Conservation (phyloP, 2,888 invertebrate genomes). For the Agonopterix arenella region DNA sequence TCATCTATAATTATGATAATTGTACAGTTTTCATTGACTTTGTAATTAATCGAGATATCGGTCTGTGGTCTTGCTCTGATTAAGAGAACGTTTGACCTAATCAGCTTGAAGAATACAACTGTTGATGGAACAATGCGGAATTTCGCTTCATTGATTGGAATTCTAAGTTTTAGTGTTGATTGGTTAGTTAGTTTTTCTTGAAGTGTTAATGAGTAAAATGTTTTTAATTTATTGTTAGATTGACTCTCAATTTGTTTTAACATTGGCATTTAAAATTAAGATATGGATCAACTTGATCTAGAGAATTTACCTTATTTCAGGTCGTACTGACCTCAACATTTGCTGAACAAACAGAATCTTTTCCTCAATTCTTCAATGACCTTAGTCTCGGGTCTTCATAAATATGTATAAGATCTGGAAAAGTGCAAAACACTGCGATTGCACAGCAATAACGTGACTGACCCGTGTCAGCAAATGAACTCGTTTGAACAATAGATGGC, state of each 20-base stretch:
- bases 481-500: conserved; percentile 43
- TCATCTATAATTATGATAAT: conserved; percentile 2
- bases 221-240: no score
- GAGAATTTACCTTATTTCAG: no score
- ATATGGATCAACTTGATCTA: no score
- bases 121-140: no score
- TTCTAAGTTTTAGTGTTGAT: no score
- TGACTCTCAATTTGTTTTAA: no score
- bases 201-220: no score
- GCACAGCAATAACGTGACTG: conserved; percentile 37
- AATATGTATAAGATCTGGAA: conserved; percentile 54
- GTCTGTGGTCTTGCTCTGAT: conserved; percentile 26
- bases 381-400: conserved; percentile 22
- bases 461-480: conserved; percentile 61
- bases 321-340: no score
- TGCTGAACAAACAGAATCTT: conserved; percentile 1
- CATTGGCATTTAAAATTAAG: no score
- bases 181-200: no score
- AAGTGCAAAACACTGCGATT: conserved; percentile 28
- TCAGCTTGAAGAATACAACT: conserved; percentile 1
- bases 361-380: conserved; percentile 28
- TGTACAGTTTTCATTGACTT: conserved; percentile 19
- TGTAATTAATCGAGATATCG: conserved; percentile 21
- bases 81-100: conserved; percentile 16
- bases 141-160: no score